phyloP scores from a whole-genome alignment of 2,797 vertebrate genomes.

The Rhinophrynus dorsalis region DNA sequence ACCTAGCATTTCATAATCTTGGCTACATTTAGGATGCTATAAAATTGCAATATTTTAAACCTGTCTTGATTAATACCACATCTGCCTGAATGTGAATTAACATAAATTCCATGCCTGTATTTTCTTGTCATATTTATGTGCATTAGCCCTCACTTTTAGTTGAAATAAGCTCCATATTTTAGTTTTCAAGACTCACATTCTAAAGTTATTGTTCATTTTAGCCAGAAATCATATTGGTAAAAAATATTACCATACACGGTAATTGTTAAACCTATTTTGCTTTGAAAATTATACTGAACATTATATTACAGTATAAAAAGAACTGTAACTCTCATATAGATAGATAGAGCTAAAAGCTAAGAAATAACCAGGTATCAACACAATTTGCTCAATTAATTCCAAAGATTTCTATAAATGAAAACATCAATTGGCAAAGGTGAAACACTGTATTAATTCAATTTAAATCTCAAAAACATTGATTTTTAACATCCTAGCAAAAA shows the following conservation, averaged over 20 bases:
- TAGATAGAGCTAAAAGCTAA: not conserved
- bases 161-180: constrained; percentile 55
- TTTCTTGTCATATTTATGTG: constrained; percentile 58
- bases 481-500: too few species aligned
- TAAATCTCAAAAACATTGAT: too few species aligned
- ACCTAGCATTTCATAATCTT: constrained; percentile 59
- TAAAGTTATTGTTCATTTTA: constrained; percentile 52
- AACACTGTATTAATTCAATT: not conserved
- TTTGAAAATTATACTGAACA: not conserved
- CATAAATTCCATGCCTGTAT: constrained; percentile 64
- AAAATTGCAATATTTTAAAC: constrained; percentile 56
- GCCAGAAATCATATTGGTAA: constrained; percentile 51
- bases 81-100: constrained; percentile 57
- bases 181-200: constrained; percentile 48
- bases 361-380: not conserved
- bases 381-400: not conserved
- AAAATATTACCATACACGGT: constrained; percentile 9
- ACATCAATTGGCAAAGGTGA: not conserved
- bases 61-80: constrained; percentile 64
- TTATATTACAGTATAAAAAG: not conserved
- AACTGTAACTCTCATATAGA: not conserved
- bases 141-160: constrained; percentile 53
- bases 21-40: constrained; percentile 50
- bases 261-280: constrained; percentile 4
- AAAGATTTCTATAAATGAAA: not conserved